Conservation (phyloP, 1,140 invertebrate species). For the Pseudomyrmex cubaensis region DNA sequence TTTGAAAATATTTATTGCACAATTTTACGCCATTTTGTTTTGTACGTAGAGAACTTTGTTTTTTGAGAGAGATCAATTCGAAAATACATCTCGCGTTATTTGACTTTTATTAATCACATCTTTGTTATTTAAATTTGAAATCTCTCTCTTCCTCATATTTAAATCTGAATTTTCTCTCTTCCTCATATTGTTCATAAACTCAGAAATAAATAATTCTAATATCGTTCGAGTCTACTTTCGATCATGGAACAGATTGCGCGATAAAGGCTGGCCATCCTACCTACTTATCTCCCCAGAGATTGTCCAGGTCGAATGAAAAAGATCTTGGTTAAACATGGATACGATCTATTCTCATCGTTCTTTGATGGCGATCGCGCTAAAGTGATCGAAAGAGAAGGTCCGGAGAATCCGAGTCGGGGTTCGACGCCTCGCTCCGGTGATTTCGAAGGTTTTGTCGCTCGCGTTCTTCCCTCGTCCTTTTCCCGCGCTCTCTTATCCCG, state of each 20-base stretch:
- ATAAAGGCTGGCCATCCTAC: background rate
- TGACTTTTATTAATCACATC: too few species aligned
- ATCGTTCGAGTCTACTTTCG: background rate
- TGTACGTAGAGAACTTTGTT: too few species aligned
- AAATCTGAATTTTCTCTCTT: too few species aligned
- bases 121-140: too few species aligned
- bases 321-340: constrained; percentile 26
- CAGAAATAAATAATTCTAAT: constrained; percentile 19
- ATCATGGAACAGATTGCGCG: background rate
- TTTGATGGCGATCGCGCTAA: background rate
- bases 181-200: background rate
- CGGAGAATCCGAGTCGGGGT: background rate
- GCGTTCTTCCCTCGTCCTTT: constrained; percentile 26
- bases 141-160: too few species aligned
- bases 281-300: too few species aligned
- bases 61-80: too few species aligned
- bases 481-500: constrained; percentile 46
- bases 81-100: too few species aligned
- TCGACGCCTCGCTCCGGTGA: constrained; percentile 43
- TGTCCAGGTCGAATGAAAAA: background rate
- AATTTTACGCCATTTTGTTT: too few species aligned
- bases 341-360: background rate
- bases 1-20: too few species aligned
- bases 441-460: constrained; percentile 60
- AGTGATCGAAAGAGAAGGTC: constrained; percentile 23